Base-by-base conservation (phyloP, 2,888 invertebrate species). In the Idaea dimidiata region DNA sequence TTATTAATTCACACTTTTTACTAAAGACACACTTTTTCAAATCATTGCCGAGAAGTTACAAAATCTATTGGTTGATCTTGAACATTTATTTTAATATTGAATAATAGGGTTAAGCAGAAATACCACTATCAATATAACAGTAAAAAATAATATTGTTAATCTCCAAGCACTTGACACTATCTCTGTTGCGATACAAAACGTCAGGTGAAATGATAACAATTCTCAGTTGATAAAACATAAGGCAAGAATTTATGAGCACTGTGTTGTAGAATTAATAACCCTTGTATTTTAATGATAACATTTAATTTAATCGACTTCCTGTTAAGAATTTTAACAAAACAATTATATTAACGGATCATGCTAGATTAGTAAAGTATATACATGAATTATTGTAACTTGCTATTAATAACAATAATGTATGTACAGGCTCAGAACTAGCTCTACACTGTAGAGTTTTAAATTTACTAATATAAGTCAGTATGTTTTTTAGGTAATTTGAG, bases 181-280 rank as follows among this genome's bases (percentile, higher is more conserved):
- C 17, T 56, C 4, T 4, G 10, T 56, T 16, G 56, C 17, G 56
- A 18, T 56, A 56, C 17, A 17, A 18, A 17, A 56, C 17, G 56
- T 56, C 56, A 56, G 56, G 56, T 56, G 18, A 56, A 18, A 1
- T 54, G 7, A 14, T 56, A 56, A 17, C 56, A 56, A 55, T n/a
- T 1, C 55, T 6, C 17, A 55, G 16, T 17, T 17, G 17, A 55
- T 55, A 55, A 54, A 55, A 55, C 17, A 17, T 43, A 43, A 43
- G 33, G 14, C 33, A 33, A 33, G 43, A 43, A 43, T 43, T 43
- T 43, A 43, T 43, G 43, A 43, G 8, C 43, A 43, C 43, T 43
- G 43, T 43, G 14, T 43, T 43, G 7, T 43, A 43, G 14, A 3
- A 43, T 43, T 43, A 7, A 43, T 43, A 43, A 24, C 24, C 5